Conservation (phyloP, 2,888 invertebrate genomes). For the Nycteola revayana region DNA sequence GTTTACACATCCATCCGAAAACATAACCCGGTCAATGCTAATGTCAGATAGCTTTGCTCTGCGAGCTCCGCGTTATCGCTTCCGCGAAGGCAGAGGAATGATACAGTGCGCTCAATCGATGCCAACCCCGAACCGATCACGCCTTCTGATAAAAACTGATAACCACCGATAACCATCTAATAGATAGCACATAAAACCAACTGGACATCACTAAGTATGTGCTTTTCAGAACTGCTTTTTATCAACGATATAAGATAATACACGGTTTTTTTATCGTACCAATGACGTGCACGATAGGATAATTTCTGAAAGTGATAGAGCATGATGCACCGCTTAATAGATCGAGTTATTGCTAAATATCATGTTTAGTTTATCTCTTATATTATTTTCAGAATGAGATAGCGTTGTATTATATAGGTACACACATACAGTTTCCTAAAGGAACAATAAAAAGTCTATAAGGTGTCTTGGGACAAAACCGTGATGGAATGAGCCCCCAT, state of each 20-base stretch:
- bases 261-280: conserved; percentile 50
- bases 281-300: conserved; percentile 38
- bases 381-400: too few species aligned
- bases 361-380: too few species aligned
- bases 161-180: conserved; percentile 58
- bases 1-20: too few species aligned
- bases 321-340: too few species aligned
- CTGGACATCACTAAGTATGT: conserved; percentile 40
- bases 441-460: too few species aligned
- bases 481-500: too few species aligned
- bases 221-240: conserved; percentile 39
- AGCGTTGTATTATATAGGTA: too few species aligned
- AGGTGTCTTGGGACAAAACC: too few species aligned
- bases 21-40: conserved; percentile 48
- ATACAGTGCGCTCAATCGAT: conserved; percentile 46
- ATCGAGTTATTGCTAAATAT: too few species aligned
- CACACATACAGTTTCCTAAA: too few species aligned
- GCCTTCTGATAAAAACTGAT: conserved; percentile 51
- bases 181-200: conserved; percentile 48
- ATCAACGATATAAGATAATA: conserved; percentile 50
- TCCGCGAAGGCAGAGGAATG: conserved; percentile 38
- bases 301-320: conserved; percentile 22
- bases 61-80: conserved; percentile 40
- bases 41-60: conserved; percentile 18
- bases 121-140: conserved; percentile 48